Evolutionary conservation across 1,140 invertebrate species (phyloP).

Genomic region (Coelopa frigida): DNA sequence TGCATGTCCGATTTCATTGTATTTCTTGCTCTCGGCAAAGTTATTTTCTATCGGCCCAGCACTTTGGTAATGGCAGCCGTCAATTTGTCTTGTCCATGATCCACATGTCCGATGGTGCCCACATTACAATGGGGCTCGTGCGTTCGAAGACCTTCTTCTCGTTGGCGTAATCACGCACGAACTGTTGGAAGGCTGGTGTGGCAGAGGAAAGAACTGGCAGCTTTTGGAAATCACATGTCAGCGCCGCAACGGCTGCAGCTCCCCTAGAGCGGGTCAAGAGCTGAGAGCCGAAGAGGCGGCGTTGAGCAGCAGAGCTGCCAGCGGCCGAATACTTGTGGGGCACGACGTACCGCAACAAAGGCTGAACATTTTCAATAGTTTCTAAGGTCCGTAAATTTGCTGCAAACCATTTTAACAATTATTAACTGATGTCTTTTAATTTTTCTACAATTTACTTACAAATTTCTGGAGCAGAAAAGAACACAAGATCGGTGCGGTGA

Average conservation of each 20-base stretch:
- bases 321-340: slow-evolving; percentile 6
- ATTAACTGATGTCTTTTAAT: too few species aligned
- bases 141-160: slow-evolving; percentile 70
- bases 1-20: slow-evolving; percentile 96
- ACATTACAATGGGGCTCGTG: slow-evolving; percentile 97
- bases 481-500: too few species aligned
- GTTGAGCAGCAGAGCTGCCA: not conserved
- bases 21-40: slow-evolving; percentile 75
- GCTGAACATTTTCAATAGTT: slow-evolving; percentile 12
- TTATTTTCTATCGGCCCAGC: slow-evolving; percentile 70
- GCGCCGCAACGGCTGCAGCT: slow-evolving; percentile 2
- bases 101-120: slow-evolving; percentile 98
- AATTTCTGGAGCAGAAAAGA: too few species aligned
- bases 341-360: slow-evolving; percentile 13
- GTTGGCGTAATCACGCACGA: slow-evolving; percentile 43
- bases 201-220: slow-evolving; percentile 4
- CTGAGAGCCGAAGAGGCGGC: slow-evolving; percentile 8
- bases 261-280: slow-evolving; percentile 5
- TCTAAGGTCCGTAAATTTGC: too few species aligned
- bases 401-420: too few species aligned
- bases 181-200: slow-evolving; percentile 27
- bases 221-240: too few species aligned
- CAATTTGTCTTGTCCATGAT: slow-evolving; percentile 99
- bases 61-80: slow-evolving; percentile 97
- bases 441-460: too few species aligned